Evolutionary conservation across 1,140 invertebrate species (phyloP).

Genomic region (Drosophila persimilis): DNA sequence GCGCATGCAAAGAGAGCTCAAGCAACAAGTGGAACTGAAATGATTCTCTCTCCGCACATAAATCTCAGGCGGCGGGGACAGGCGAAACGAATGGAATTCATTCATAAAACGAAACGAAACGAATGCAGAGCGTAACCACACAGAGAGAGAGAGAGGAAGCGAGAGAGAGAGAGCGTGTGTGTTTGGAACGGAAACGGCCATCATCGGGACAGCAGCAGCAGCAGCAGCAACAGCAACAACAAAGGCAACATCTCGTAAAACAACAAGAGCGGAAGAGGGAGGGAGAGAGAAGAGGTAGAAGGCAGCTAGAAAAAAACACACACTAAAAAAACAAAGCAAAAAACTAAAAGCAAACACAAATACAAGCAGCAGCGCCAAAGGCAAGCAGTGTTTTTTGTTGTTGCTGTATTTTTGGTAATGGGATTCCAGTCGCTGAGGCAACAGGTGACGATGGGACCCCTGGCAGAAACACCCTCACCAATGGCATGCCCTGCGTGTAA

Average conservation of each 20-base stretch:
- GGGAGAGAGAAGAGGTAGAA: conserved; percentile 51
- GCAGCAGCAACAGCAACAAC: conserved; percentile 44
- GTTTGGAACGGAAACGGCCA: conserved; percentile 82
- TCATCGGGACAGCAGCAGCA: conserved; percentile 69
- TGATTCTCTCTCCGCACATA: no score
- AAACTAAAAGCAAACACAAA: conserved; percentile 38
- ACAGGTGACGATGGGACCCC: conserved; percentile 56
- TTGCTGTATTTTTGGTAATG: conserved; percentile 13
- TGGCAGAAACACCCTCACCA: conserved; percentile 4
- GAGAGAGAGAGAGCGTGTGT: conserved; percentile 15
- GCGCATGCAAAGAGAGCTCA: conserved; percentile 44
- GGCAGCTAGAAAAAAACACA: conserved; percentile 37
- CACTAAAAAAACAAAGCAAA: conserved; percentile 42
- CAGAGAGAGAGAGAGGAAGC: background rate
- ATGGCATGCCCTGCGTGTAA: conserved; percentile 53
- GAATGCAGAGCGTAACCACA: no score
- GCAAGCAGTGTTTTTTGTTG: conserved; percentile 5
- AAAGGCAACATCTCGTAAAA: conserved; percentile 60
- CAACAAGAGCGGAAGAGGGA: conserved; percentile 35
- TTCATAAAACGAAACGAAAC: conserved; percentile 68
- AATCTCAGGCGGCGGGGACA: no score
- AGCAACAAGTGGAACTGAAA: conserved; percentile 40
- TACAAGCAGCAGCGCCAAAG: conserved; percentile 8
- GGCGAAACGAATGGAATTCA: conserved; percentile 50
- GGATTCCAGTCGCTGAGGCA: conserved; percentile 34